Base-by-base conservation (phyloP, 64 coral and sea anemone species). In the Actinia equina region DNA sequence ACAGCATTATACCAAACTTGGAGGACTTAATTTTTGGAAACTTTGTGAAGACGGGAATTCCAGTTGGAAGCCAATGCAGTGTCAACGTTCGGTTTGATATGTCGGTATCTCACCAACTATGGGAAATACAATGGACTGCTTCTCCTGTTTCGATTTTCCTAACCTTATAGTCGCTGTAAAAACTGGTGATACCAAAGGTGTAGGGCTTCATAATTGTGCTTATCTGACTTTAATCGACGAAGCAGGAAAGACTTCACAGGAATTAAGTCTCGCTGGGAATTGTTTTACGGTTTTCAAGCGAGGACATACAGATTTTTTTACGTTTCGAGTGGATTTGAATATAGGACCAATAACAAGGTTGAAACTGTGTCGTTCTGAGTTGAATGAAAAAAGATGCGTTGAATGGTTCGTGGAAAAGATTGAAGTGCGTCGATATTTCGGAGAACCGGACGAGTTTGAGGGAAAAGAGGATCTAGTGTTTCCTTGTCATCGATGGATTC, bases 381-480 rank as follows among this genome's bases (percentile, higher is more conserved):
- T 79, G 17, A 92, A 92, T 17, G 85, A 93, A 1, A 83, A 82
- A 18, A 92, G 87, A 57, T 62, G 89, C 45, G 94, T 96, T 13
- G 94, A 95, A 2, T 95, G 94, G 94, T 95, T 95, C 77, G 91
- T 95, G 6, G 94, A 95, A 49, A 95, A 91, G 69, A 95, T 95
- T 20, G 94, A 95, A 83, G 74, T 95, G 5, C 90, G 94, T 2
- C 84, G 88, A 6, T 92, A 92, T 82, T 89, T 76, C 17, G 87
- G 52, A 43, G 60, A 82, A 70, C 81, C 78, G 1, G 81, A 84
- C 20, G 71, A 62, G 17, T 90, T 85, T 45, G 45, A 44, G 17
- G 20, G 20, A 17, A 78, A 86, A 37, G 84, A 91, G 80, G 77
- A 91, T 20, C 42, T 91, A 17, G 81, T 95, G 64, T 95, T 95